Base-by-base conservation (phyloP, 2,888 invertebrate species). In the Diogma glabrata region DNA sequence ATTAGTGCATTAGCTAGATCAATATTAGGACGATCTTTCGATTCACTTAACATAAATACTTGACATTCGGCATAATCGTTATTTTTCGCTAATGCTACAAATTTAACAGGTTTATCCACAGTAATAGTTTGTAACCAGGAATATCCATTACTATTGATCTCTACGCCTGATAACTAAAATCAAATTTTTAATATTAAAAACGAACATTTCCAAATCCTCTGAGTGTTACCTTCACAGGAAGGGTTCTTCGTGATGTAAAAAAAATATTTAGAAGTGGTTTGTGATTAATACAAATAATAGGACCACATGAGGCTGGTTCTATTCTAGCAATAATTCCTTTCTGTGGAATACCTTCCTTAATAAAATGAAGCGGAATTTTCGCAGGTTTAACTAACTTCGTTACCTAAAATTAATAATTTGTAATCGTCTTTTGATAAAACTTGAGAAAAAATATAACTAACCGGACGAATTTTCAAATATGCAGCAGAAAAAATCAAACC, bases 371-470 rank as follows among this genome's bases (percentile, higher is more conserved):
- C 53, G 81, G 80, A 59, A 80, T 69, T 63, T 76, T 74, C 22
- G 66, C 67, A 14, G 78, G 76, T 60, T 73, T 77, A 28, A 73
- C 75, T 63, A 79, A 80, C 67, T 77, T 80, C 64, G 77, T 75
- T 63, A 81, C 73, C 79, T 79, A 62, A 57, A 58, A 62, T 55
- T 57, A 58, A 47, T 55, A 55, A 55, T 52, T 49, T 23, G 20
- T 14, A 52, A 49, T 38, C 53, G 51, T 22, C 14, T 3, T 16
- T 28, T 5, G 7, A 17, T 47, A 26, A n/a, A 16, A 46, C 46
- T 17, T 46, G 6, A n/a, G 16, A 4, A 10, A 16, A 12, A 28
- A 12, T 3, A 3, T 3, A 22, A 20, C 48, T 22, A 38, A 56
- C 56, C 30, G 56, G 56, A 33, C 56, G 46, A n/a, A 54, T 53